phyloP scores from a whole-genome alignment of 1,140 invertebrate genomes.

The Papilio xuthus region DNA sequence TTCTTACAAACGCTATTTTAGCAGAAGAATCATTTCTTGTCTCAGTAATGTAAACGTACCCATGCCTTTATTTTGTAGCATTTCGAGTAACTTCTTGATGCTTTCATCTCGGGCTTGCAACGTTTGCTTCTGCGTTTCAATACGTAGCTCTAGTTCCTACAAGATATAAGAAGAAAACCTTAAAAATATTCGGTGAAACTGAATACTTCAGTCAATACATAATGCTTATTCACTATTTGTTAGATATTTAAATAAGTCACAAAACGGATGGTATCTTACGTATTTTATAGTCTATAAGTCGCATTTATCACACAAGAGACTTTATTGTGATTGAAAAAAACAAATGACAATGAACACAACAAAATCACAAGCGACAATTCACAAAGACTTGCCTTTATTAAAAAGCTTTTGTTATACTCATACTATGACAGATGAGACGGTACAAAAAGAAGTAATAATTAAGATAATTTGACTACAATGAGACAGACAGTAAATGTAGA shows the following conservation, averaged over 20 bases:
- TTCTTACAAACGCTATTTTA: constrained; percentile 38
- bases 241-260: neutral
- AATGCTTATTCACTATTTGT: neutral
- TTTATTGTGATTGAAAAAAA: neutral
- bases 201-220: neutral
- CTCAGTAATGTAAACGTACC: constrained; percentile 84
- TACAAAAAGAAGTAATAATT: neutral
- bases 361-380: constrained; percentile 7
- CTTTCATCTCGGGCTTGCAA: constrained; percentile 97
- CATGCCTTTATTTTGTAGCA: constrained; percentile 98
- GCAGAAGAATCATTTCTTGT: constrained; percentile 19
- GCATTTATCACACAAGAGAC: neutral
- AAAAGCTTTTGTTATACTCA: neutral
- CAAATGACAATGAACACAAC: constrained; percentile 5
- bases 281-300: neutral
- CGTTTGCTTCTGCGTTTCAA: constrained; percentile 99
- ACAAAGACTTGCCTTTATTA: constrained; percentile 1
- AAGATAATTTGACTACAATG: neutral
- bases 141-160: constrained; percentile 96
- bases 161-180: constrained; percentile 39
- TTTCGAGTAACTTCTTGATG: constrained; percentile 99
- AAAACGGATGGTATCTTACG: neutral
- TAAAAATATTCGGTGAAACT: neutral
- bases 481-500: neutral
- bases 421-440: neutral